Evolutionary conservation across 2,888 invertebrate species (phyloP), one percentile per base, ranked within the genome.

Genomic region (Luperina testacea): DNA sequence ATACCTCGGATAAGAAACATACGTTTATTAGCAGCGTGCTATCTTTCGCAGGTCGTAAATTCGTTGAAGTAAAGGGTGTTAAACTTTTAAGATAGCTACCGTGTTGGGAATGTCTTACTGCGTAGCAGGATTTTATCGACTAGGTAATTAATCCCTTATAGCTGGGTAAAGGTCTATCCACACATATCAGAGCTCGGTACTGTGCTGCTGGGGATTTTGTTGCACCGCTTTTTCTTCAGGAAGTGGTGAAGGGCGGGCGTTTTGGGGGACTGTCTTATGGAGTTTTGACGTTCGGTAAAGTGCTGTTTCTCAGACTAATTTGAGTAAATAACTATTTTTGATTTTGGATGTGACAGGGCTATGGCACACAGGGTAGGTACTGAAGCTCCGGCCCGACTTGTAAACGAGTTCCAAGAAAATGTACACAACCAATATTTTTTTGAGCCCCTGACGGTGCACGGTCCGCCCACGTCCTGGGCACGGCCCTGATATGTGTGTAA

Each of bases 31-130:
- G 42, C 68, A 32, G 24, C 1, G 15, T 61, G 45, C 73, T 78
- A 73, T 83, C 48, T 57, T 63, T n/a, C 32, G 32, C n/a, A 59
- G 57, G 42, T 76, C 70, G 45, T 82, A 61, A 72, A 53, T 72
- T 64, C 11, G 42, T 38, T 42, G 24, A 61, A 38, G 53, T 27
- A 64, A 79, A 79, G 72, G 38, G 8, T 83, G 61, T 69, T 72
- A 69, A 72, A 45, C 79, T 72, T 83, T 78, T 69, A 48, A 64
- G 68, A 42, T 63, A 53, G 42, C 32, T 32, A 51, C 59, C 32
- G 57, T 11, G 15, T 53, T 6, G 45, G 38, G n/a, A 63, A 68
- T n/a, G 24, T 68, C n/a, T 57, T 68, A 65, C 64, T 78, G 84
- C 80, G 81, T 53, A 65, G 79, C 27, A 48, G 61, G 17, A 76